phyloP scores from a whole-genome alignment of 2,113 vertebrate genomes.

The Chlamydotis undulata region DNA sequence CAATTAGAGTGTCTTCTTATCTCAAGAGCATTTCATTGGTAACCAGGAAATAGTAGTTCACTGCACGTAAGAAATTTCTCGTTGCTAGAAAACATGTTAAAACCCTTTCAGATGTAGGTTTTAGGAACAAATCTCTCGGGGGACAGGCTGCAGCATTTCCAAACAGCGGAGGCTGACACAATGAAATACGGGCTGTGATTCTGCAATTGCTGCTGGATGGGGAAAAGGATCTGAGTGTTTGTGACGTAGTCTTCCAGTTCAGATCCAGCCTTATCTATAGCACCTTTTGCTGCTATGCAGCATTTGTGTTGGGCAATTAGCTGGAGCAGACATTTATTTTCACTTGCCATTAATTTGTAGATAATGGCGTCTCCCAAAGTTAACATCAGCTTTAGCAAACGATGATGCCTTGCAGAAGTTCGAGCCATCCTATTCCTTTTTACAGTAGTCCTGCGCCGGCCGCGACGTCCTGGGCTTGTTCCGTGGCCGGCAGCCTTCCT shows the following conservation, averaged over 20 bases:
- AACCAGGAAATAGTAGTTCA: background rate
- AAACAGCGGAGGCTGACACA: background rate
- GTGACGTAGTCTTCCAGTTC: background rate
- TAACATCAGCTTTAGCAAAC: background rate
- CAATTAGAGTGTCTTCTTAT: background rate
- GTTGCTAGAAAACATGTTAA: background rate
- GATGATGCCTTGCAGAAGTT: background rate
- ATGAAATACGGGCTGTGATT: background rate
- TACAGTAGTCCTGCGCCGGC: background rate
- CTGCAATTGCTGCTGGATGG: background rate
- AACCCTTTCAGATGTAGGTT: background rate
- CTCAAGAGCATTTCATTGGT: background rate
- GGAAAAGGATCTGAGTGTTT: background rate
- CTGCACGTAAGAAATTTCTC: background rate
- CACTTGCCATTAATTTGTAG: background rate
- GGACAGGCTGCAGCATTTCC: background rate
- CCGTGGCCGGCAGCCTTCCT: accelerated
- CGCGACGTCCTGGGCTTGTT: background rate
- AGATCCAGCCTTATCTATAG: background rate
- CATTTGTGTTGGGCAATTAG: background rate
- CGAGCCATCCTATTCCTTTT: background rate
- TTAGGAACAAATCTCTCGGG: background rate
- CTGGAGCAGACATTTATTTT: background rate
- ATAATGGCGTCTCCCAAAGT: background rate
- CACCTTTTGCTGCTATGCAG: background rate